Evolutionary conservation across 2,113 vertebrate genomes (phyloP).

Genomic region (Archilochus colubris): DNA sequence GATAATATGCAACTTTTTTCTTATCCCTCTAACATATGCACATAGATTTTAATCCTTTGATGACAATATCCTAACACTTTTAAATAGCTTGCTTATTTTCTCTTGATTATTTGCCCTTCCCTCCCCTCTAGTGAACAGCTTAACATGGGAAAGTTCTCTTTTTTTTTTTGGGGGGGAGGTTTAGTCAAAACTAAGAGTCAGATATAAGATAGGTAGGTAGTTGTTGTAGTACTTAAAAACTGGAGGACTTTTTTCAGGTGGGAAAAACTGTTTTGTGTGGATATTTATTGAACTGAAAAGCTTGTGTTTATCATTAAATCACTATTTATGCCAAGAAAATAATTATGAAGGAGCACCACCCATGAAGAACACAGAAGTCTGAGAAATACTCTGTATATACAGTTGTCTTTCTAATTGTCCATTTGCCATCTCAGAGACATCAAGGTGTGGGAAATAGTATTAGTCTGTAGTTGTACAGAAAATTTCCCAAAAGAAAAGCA

Average conservation of each 20-base stretch:
- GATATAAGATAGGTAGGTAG: not conserved
- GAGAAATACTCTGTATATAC: not conserved
- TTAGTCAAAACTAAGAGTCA: not conserved
- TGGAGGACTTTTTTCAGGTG: not conserved
- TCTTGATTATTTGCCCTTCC: not conserved
- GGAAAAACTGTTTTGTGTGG: not conserved
- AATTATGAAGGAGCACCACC: not conserved
- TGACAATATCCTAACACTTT: not conserved
- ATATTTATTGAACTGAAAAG: not conserved
- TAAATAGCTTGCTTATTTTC: not conserved
- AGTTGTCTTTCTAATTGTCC: not conserved
- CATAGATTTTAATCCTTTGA: not conserved
- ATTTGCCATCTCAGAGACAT: not conserved
- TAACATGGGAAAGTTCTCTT: not conserved
- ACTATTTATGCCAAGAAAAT: conserved; percentile 1
- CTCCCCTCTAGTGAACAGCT: not conserved
- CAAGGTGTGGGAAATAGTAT: not conserved
- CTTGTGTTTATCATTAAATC: not conserved
- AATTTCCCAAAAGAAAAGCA: not conserved
- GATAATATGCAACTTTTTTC: not conserved
- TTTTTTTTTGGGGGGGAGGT: not conserved
- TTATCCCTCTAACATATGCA: not conserved
- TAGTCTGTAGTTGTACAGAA: not conserved
- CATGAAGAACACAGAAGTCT: not conserved
- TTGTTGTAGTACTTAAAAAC: not conserved